A percentile compares a stretch with the other conserved stretches of the same genome.
Conservation (phyloP, 2,888 invertebrate genomes). For the Chamaedrilus cognettii region DNA sequence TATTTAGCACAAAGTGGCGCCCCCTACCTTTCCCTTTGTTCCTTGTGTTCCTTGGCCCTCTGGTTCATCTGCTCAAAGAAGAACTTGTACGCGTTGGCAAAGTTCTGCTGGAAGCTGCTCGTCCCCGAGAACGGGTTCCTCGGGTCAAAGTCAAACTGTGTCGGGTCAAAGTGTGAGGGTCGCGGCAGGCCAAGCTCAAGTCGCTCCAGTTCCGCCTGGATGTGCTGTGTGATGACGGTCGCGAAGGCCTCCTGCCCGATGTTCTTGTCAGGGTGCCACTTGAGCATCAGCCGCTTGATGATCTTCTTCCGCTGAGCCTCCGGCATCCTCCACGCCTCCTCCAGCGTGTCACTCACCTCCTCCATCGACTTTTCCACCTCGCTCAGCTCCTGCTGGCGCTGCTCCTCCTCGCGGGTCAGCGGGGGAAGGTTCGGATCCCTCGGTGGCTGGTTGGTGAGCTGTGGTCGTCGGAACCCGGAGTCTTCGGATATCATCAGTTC, state of each 20-base stretch:
- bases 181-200: conserved; percentile 29
- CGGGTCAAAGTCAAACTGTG: conserved; percentile 32
- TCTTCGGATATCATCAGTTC: conserved; percentile 1
- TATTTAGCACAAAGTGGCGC: too few relatives aligned
- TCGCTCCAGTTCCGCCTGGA: conserved; percentile 29
- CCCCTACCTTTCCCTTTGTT: conserved; percentile 39
- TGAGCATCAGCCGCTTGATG: conserved; percentile 25
- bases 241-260: conserved; percentile 34
- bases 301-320: conserved; percentile 27
- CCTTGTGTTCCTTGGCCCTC: conserved; percentile 36
- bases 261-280: conserved; percentile 32
- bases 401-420: background rate
- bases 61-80: conserved; percentile 35
- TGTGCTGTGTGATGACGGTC: conserved; percentile 30
- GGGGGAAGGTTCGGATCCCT: conserved; percentile 1
- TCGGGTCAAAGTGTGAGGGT: conserved; percentile 26
- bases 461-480: background rate
- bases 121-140: conserved; percentile 38
- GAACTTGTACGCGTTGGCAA: conserved; percentile 39
- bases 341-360: conserved; percentile 29
- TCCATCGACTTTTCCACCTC: conserved; percentile 28
- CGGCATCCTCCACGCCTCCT: conserved; percentile 27
- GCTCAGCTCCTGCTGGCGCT: conserved; percentile 28
- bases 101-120: conserved; percentile 38
- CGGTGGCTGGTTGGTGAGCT: conserved; percentile 10